Evolutionary conservation across 1,140 invertebrate genomes (phyloP), one percentile per base, ranked within the genome.

Genomic region (Diprion similis): DNA sequence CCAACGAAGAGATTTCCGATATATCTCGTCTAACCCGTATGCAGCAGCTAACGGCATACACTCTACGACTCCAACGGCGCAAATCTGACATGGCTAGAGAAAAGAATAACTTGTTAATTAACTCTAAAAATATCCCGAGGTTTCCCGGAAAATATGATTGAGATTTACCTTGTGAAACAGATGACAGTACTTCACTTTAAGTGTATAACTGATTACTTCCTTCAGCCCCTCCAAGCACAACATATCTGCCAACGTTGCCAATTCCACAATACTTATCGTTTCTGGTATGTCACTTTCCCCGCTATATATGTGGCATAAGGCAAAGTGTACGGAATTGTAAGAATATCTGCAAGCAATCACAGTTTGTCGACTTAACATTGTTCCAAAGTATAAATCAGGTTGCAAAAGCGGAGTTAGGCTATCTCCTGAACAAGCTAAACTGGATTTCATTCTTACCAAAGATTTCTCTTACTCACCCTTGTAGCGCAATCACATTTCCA

Each of bases 171-270:
- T 93, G 81, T 96, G 95, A 83, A 96, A 97, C 80, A 95, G 93
- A 85, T 98, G 96, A 85, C 96, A 98, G 86, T 96, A 96, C 87
- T 96, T 95, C 8, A 93, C 92, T 87, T 96, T 95, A 8, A 98
- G 87, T 0, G 95, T 94, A 80, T 95, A 94, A 77, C 93, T 92
- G 0, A 97, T 95, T 2, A 96, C 94, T 89, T 97, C 95, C 85
- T 96, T 97, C 0, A 98, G 88, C 6, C 95, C 95, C 86, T 97
- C 95, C 7, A 98, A 84, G 13, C 95, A 94, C 17, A 97, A 87
- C 91, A 97, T 94, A 86, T 97, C 96, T 6, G 95, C 94, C 68
- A 97, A 84, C 0, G 95, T 94, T 0, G 96, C 94, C 71, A 98
- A 84, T 85, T 97, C 96, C 67, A 95, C 92, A 46, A 98, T 91